Evolutionary conservation across 2,797 vertebrate species (phyloP).

Genomic region (Pseudomugil gertrudae): DNA sequence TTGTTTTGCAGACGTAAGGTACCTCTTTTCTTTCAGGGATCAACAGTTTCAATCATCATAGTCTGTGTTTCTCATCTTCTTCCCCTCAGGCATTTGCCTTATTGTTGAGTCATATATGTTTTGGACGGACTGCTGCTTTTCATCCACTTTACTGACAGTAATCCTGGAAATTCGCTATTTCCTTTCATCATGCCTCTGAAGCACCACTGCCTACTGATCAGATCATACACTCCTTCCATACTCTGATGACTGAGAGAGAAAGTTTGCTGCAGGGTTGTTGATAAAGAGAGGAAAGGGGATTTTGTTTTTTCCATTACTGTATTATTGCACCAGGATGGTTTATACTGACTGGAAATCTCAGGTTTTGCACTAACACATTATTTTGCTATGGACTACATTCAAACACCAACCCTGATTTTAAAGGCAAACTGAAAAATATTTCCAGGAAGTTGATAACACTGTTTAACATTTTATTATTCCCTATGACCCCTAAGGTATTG

Average conservation of each 20-base stretch:
- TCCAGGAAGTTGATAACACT: conserved; percentile 5
- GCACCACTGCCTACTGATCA: not conserved
- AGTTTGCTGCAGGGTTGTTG: not conserved
- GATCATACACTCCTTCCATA: conserved; percentile 11
- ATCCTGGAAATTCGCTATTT: conserved; percentile 1
- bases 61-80: not conserved
- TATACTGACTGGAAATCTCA: not conserved
- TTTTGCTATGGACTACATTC: not conserved
- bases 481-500: conserved; percentile 6
- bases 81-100: no score
- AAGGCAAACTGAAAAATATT: conserved; percentile 1
- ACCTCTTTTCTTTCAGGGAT: not conserved
- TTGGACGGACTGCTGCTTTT: not conserved
- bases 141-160: not conserved
- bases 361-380: not conserved
- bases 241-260: conserved; percentile 6
- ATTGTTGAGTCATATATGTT: conserved; percentile 2
- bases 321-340: not conserved
- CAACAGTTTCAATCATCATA: not conserved
- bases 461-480: not conserved
- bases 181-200: conserved; percentile 9
- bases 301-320: not conserved
- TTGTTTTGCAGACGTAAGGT: no score
- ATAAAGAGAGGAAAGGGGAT: not conserved
- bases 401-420: not conserved